phyloP scores from a whole-genome alignment of 2,797 vertebrate species.

The Echeneis naucrates region DNA sequence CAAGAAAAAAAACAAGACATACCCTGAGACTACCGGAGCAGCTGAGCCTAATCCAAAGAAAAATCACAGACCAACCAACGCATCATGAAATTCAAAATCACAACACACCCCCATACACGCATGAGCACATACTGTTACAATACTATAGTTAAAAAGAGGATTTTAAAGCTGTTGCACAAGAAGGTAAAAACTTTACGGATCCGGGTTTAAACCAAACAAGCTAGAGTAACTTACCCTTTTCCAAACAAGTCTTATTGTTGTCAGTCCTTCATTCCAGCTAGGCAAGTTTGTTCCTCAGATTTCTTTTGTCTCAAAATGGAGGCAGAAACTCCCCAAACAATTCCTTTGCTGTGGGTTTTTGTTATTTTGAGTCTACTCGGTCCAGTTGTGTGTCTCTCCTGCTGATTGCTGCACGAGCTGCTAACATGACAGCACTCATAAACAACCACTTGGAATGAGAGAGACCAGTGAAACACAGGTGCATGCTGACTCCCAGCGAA shows the following conservation, averaged over 20 bases:
- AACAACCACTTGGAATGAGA: slow-evolving; percentile 65
- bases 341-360: slow-evolving; percentile 64
- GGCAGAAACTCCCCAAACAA: slow-evolving; percentile 71
- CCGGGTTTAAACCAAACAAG: slow-evolving; percentile 36
- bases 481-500: slow-evolving; percentile 65
- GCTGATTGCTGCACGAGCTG: slow-evolving; percentile 58
- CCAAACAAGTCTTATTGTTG: slow-evolving; percentile 51
- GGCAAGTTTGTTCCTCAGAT: slow-evolving; percentile 70
- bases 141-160: slow-evolving; percentile 14
- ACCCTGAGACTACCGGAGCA: slow-evolving; percentile 63
- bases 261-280: slow-evolving; percentile 61
- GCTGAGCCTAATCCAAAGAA: slow-evolving; percentile 65
- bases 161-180: slow-evolving; percentile 6
- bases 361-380: slow-evolving; percentile 64
- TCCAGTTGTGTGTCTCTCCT: slow-evolving; percentile 71
- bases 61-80: slow-evolving; percentile 51
- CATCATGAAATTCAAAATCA: slow-evolving; percentile 60
- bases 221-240: slow-evolving; percentile 61
- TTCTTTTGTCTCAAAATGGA: slow-evolving; percentile 75
- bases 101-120: slow-evolving; percentile 34
- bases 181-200: slow-evolving; percentile 38
- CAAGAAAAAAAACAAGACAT: slow-evolving; percentile 69
- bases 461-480: slow-evolving; percentile 73
- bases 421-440: slow-evolving; percentile 68
- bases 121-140: slow-evolving; percentile 11